phyloP scores from a whole-genome alignment of 2,113 vertebrate species.

The Grantiella picta region DNA sequence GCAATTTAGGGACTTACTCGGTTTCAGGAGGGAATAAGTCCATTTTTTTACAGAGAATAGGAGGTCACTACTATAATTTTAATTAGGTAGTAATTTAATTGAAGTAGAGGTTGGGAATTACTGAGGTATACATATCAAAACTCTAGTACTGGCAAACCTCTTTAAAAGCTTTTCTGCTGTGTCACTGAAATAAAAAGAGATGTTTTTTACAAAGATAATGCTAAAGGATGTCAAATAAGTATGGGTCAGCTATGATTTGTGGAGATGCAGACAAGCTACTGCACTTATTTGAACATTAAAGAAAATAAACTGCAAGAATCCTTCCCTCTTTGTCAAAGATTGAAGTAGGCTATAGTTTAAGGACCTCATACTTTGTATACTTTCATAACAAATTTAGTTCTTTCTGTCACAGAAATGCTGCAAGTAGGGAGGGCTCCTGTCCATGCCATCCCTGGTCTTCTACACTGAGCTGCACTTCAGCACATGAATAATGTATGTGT shows the following conservation, averaged over 20 bases:
- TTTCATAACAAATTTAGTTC: neutral
- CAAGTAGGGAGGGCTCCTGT: neutral
- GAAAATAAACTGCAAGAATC: neutral
- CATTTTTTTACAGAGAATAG: neutral
- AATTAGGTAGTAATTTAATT: neutral
- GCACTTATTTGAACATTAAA: neutral
- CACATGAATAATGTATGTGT: neutral
- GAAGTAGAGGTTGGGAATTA: neutral
- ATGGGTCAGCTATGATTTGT: neutral
- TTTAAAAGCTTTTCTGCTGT: neutral
- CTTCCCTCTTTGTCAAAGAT: neutral
- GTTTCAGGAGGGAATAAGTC: rapidly evolving
- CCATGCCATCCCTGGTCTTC: neutral
- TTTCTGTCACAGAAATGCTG: neutral
- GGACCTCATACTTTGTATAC: rapidly evolving
- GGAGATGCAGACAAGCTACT: neutral
- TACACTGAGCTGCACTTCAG: neutral
- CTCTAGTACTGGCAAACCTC: neutral
- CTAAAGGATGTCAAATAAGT: neutral
- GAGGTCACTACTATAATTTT: neutral
- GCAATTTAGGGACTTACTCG: neutral
- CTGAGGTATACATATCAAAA: neutral
- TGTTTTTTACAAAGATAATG: neutral
- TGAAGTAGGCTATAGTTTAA: neutral
- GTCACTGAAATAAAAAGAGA: neutral